Conservation (phyloP, 2,797 vertebrate genomes). For the Trematomus bernacchii region DNA sequence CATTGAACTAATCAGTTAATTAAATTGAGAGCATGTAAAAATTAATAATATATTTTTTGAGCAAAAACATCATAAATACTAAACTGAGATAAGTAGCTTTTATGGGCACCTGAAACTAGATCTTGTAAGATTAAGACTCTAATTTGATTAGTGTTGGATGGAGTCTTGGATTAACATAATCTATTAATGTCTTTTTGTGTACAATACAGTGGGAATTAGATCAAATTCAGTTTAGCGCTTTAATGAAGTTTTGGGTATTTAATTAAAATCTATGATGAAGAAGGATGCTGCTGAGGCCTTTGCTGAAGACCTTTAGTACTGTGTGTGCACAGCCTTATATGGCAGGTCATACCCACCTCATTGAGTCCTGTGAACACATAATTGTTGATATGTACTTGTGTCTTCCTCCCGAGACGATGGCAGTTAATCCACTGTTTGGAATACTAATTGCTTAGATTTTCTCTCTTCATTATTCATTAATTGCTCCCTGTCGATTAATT, state of each 20-base stretch:
- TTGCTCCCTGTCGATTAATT: slow-evolving; percentile 76
- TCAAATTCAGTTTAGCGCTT: slow-evolving; percentile 65
- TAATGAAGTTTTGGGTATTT: slow-evolving; percentile 65
- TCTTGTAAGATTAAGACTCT: slow-evolving; percentile 24
- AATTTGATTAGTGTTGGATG: slow-evolving; percentile 50
- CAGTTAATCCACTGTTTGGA: slow-evolving; percentile 69
- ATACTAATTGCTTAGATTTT: slow-evolving; percentile 67
- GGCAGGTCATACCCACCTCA: background rate
- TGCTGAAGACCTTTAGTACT: background rate
- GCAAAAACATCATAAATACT: slow-evolving; percentile 4
- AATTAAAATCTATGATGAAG: slow-evolving; percentile 52
- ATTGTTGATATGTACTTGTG: slow-evolving; percentile 59
- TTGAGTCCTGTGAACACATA: slow-evolving; percentile 18
- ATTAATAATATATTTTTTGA: slow-evolving; percentile 10
- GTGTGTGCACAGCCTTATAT: background rate
- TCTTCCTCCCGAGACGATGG: slow-evolving; percentile 49
- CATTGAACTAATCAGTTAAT: slow-evolving; percentile 11
- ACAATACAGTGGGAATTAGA: slow-evolving; percentile 63
- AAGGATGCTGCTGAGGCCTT: slow-evolving; percentile 11
- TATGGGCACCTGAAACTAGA: slow-evolving; percentile 20
- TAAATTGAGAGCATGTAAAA: slow-evolving; percentile 11
- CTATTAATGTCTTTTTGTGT: slow-evolving; percentile 56
- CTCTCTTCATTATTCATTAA: slow-evolving; percentile 60
- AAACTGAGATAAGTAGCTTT: slow-evolving; percentile 16
- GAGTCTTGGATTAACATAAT: slow-evolving; percentile 53